phyloP scores from a whole-genome alignment of 1,140 invertebrate species.

The Magallana ariakensis region DNA sequence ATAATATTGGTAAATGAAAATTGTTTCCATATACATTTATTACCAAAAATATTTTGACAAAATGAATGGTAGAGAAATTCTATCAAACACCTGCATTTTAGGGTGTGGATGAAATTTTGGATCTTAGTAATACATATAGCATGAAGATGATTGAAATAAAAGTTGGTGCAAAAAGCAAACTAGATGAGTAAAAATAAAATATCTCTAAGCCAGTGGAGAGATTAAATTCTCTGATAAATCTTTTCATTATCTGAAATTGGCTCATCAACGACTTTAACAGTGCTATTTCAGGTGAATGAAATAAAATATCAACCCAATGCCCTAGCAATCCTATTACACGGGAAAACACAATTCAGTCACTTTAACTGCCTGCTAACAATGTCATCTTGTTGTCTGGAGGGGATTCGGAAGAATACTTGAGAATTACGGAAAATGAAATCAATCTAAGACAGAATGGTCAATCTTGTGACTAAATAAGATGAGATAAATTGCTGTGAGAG shows the following conservation, averaged over 20 bases:
- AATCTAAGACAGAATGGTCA: constrained; percentile 26
- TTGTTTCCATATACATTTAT: too few species aligned
- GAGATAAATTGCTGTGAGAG: constrained; percentile 13
- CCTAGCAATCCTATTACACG: background rate
- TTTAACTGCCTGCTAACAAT: background rate
- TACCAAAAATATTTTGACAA: too few species aligned
- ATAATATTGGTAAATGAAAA: too few species aligned
- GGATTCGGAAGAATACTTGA: background rate
- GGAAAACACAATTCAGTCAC: background rate
- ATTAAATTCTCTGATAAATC: background rate
- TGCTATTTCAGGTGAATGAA: background rate
- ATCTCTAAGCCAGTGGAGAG: background rate
- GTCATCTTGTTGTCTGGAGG: background rate
- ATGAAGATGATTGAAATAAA: background rate
- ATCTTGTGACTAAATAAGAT: constrained; percentile 2
- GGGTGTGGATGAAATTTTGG: too few species aligned
- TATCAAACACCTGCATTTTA: too few species aligned
- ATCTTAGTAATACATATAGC: too few species aligned
- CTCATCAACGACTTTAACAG: background rate
- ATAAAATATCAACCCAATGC: constrained; percentile 20
- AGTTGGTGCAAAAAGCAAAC: background rate
- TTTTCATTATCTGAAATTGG: background rate
- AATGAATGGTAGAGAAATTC: too few species aligned
- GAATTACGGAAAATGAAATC: background rate
- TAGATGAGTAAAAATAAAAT: background rate